These are phyloP conservation scores for Furcula furcula DNA, from an alignment of 2,888 invertebrate species.

Conservation along the genomic window DNA sequence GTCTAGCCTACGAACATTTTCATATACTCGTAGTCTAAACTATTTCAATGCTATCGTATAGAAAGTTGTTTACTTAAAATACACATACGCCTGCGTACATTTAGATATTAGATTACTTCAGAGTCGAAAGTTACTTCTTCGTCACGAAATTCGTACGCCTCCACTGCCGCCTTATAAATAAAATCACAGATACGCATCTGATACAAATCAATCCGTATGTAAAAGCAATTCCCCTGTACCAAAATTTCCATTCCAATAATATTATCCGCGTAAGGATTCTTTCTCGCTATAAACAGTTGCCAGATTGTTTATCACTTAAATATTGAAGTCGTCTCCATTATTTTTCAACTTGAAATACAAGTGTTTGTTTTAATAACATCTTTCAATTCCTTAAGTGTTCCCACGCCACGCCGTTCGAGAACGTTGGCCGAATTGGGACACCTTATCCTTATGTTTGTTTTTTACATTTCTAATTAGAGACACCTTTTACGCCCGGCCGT, in stretches of 20 bases:
- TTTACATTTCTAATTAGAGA: constrained; percentile 38
- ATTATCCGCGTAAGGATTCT: neutral
- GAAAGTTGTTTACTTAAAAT: constrained; percentile 8
- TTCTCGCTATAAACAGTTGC: constrained; percentile 11
- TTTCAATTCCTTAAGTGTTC: constrained; percentile 13
- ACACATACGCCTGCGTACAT: constrained; percentile 10
- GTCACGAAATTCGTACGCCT: constrained; percentile 1
- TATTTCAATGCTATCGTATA: too few relatives aligned
- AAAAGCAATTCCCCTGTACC: constrained; percentile 2
- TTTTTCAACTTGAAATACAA: constrained; percentile 8
- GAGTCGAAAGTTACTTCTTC: constrained; percentile 1
- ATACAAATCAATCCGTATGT: constrained; percentile 2
- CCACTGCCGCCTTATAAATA: constrained; percentile 6
- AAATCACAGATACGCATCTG: constrained; percentile 6
- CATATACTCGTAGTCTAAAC: too few relatives aligned
- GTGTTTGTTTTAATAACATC: constrained; percentile 12
- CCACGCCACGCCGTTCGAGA: constrained; percentile 24
- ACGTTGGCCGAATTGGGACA: constrained; percentile 28
- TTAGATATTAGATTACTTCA: constrained; percentile 12
- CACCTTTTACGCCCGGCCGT: constrained; percentile 18
- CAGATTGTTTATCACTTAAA: constrained; percentile 9
- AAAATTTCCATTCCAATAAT: constrained; percentile 8
- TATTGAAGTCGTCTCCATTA: constrained; percentile 7
- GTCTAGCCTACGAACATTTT: too few relatives aligned
- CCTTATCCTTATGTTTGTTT: constrained; percentile 36